A percentile compares a stretch with the other conserved stretches of the same genome.
Conservation (phyloP, 2,797 vertebrate species). For the Lutjanus argentimaculatus region DNA sequence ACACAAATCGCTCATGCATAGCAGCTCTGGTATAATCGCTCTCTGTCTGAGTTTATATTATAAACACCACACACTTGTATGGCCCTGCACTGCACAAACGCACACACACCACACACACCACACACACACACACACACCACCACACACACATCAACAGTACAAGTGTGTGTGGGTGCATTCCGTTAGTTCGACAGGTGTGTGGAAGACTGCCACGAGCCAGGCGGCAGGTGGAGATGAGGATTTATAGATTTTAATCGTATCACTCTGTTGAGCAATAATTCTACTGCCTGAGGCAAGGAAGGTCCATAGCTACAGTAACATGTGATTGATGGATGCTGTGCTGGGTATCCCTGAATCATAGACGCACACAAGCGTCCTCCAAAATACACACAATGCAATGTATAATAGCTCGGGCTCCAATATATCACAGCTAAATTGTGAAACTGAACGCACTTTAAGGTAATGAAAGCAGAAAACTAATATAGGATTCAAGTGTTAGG, state of each 20-base stretch:
- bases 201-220: constrained; percentile 79
- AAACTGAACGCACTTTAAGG: background rate
- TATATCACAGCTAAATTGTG: constrained; percentile 25
- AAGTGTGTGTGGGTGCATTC: constrained; percentile 57
- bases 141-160: constrained; percentile 1
- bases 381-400: background rate
- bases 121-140: background rate
- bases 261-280: constrained; percentile 85
- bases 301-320: constrained; percentile 47
- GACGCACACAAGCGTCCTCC: background rate
- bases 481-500: background rate
- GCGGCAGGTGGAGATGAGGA: constrained; percentile 85
- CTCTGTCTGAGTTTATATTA: constrained; percentile 76
- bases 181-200: constrained; percentile 84
- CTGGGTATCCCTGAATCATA: constrained; percentile 41
- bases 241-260: constrained; percentile 87
- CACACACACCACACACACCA: constrained; percentile 11
- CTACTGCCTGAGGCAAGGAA: constrained; percentile 69
- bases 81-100: constrained; percentile 1
- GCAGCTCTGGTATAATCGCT: constrained; percentile 51
- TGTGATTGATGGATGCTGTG: constrained; percentile 67
- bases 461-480: background rate
- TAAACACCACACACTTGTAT: constrained; percentile 68
- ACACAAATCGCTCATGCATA: constrained; percentile 58
- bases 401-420: constrained; percentile 15